phyloP scores from a whole-genome alignment of 2,113 vertebrate genomes.

The Meleagris gallopavo region DNA sequence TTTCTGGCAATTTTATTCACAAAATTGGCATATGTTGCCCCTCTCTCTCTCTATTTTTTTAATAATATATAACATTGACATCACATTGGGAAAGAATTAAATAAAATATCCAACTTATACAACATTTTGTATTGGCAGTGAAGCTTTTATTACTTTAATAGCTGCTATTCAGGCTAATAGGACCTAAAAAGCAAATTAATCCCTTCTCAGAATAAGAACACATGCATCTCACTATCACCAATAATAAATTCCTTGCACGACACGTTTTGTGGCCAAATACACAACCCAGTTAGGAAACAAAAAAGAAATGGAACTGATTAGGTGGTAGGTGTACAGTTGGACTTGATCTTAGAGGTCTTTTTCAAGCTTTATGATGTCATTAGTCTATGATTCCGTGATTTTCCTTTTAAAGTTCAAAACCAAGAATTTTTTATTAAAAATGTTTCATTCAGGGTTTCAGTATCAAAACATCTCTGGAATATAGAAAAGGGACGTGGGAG shows the following conservation, averaged over 20 bases:
- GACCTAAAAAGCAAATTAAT: conserved; percentile 10
- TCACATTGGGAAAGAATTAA: background rate
- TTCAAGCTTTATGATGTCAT: too few species aligned
- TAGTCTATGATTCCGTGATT: background rate
- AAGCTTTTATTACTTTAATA: conserved; percentile 23
- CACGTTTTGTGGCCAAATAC: background rate
- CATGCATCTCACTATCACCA: background rate
- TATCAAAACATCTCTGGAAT: background rate
- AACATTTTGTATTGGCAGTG: background rate
- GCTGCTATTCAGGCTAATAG: conserved; percentile 17
- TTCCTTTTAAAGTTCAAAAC: background rate
- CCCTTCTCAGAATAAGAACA: background rate
- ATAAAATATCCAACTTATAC: background rate
- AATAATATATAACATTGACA: background rate
- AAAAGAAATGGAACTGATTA: background rate
- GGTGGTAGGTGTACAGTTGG: too few species aligned
- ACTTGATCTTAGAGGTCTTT: too few species aligned
- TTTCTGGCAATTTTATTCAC: conserved; percentile 12
- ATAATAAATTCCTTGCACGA: background rate
- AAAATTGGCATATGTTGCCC: background rate
- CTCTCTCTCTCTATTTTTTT: background rate
- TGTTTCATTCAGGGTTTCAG: rapidly evolving
- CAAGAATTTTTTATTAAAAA: background rate
- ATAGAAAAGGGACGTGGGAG: background rate
- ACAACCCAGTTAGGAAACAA: background rate